Conservation (phyloP, 2,797 vertebrate genomes). For the Distichodus sexfasciatus region DNA sequence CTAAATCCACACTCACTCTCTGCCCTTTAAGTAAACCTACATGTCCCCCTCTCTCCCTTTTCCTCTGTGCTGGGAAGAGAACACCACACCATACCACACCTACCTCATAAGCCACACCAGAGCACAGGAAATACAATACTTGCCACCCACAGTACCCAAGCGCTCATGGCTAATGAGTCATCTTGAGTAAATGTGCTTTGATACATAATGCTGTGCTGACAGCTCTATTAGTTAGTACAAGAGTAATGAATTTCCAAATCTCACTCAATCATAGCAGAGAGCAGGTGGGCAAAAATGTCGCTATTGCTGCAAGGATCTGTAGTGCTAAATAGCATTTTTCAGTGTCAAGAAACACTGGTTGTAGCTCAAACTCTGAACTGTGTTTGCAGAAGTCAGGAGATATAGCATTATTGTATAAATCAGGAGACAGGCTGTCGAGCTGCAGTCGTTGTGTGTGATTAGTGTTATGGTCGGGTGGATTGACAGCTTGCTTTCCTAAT, state of each 20-base stretch:
- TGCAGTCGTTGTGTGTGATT: conserved; percentile 24
- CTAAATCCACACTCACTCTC: conserved; percentile 30
- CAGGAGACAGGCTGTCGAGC: not conserved
- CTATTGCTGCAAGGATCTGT: not conserved
- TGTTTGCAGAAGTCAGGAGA: not conserved
- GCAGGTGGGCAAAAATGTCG: not conserved
- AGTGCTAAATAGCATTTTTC: not conserved
- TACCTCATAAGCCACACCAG: conserved; percentile 20
- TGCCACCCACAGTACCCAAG: conserved; percentile 11
- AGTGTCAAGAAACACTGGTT: not conserved
- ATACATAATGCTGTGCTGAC: not conserved
- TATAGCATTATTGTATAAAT: not conserved
- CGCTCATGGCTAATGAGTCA: conserved; percentile 13
- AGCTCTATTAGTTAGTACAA: not conserved
- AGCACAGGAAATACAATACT: conserved; percentile 17
- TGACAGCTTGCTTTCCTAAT: conserved; percentile 32
- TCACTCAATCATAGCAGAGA: not conserved
- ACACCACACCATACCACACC: not conserved
- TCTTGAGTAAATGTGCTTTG: conserved; percentile 14
- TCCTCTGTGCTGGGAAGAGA: not conserved
- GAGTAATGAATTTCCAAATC: not conserved
- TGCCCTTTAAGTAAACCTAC: conserved; percentile 31
- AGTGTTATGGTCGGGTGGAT: conserved; percentile 11
- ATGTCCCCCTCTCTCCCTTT: not conserved
- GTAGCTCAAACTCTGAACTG: not conserved